A percentile compares a stretch with the other conserved stretches of the same genome.
These are phyloP conservation scores for Oxycera nigricornis DNA, from an alignment of 2,888 invertebrate species.

Conservation along the genomic window DNA sequence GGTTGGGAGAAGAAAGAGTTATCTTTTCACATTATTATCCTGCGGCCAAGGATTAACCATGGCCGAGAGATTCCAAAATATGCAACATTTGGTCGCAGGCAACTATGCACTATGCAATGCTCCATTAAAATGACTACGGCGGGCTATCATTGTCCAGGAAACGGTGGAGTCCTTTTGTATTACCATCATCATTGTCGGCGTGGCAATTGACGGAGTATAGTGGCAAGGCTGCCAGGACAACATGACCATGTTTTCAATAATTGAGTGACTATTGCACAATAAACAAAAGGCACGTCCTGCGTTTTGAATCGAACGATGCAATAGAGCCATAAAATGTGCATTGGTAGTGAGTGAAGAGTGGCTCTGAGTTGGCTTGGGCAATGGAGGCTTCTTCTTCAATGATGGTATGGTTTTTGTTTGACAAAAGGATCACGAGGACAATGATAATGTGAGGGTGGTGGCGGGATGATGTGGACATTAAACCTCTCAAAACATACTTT, in stretches of 20 bases:
- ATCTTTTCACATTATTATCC: no score
- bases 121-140: no score
- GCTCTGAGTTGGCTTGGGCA: not conserved
- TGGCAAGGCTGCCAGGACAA: not conserved
- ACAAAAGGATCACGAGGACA: constrained; percentile 4
- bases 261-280: constrained; percentile 32
- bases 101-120: no score
- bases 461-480: constrained; percentile 9
- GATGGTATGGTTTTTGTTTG: not conserved
- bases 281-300: constrained; percentile 22
- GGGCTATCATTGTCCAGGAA: constrained; percentile 11
- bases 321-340: not conserved
- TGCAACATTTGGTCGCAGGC: no score
- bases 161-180: constrained; percentile 7
- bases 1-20: no score
- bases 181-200: not conserved
- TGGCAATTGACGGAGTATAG: not conserved
- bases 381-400: not conserved
- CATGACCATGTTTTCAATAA: constrained; percentile 15
- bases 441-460: constrained; percentile 34
- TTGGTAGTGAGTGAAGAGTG: not conserved
- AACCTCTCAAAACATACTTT: constrained; percentile 33
- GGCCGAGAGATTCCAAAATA: no score
- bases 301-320: not conserved
- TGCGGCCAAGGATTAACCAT: no score